Percentiles rank a stretch among this genome's conserved stretches.
phyloP scores from a whole-genome alignment of 2,113 vertebrate species.

The Trichomycterus rosablanca region DNA sequence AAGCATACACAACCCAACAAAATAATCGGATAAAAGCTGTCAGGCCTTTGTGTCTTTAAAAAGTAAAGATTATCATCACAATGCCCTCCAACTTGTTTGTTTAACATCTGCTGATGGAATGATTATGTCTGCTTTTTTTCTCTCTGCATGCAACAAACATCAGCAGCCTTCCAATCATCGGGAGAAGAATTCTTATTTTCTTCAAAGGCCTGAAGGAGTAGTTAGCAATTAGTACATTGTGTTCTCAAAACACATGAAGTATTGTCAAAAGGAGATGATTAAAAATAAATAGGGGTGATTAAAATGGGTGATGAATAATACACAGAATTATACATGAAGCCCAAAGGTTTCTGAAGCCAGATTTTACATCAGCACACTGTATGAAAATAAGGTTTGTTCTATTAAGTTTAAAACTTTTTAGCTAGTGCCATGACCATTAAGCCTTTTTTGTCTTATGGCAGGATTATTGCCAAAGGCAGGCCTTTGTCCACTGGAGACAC shows the following conservation, averaged over 20 bases:
- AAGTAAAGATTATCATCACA: slow-evolving; percentile 38
- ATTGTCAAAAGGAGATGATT: slow-evolving; percentile 64
- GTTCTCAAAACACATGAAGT: slow-evolving; percentile 67
- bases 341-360: slow-evolving; percentile 48
- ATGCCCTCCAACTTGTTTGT: slow-evolving; percentile 34
- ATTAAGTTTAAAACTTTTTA: slow-evolving; percentile 51
- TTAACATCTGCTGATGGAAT: slow-evolving; percentile 42
- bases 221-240: slow-evolving; percentile 69
- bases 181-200: slow-evolving; percentile 14
- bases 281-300: slow-evolving; percentile 65
- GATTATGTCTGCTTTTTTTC: slow-evolving; percentile 31
- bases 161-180: slow-evolving; percentile 13
- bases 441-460: slow-evolving; percentile 53
- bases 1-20: slow-evolving; percentile 1
- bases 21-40: slow-evolving; percentile 23
- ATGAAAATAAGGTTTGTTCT: slow-evolving; percentile 63
- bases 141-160: slow-evolving; percentile 41
- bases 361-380: slow-evolving; percentile 47
- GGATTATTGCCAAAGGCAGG: slow-evolving; percentile 58
- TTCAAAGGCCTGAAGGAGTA: slow-evolving; percentile 64
- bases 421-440: slow-evolving; percentile 46
- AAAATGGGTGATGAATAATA: slow-evolving; percentile 60
- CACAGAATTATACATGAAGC: slow-evolving; percentile 54
- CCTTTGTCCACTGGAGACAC: slow-evolving; percentile 37
- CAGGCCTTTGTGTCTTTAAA: slow-evolving; percentile 4